Percentiles rank a stretch among this genome's conserved stretches.
Conservation (phyloP, 2,113 vertebrate genomes). For the Atrichornis clamosus region DNA sequence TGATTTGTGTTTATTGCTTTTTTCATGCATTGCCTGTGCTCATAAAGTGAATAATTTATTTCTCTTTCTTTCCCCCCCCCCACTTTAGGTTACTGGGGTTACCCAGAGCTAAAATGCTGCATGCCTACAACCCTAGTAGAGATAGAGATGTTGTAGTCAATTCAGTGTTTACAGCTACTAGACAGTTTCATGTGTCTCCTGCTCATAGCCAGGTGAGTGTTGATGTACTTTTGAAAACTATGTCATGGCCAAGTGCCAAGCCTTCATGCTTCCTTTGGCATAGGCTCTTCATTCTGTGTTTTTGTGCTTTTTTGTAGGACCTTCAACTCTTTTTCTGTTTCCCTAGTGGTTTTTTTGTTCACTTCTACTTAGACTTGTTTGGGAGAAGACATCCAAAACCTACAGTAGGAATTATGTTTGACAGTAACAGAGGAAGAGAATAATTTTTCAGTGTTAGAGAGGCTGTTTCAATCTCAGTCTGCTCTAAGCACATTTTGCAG, state of each 20-base stretch:
- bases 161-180: slow-evolving; percentile 91
- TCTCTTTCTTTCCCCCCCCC: not conserved
- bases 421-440: not conserved
- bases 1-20: not conserved
- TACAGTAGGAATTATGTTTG: slow-evolving; percentile 3
- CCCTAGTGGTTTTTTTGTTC: not conserved
- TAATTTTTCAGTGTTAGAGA: not conserved
- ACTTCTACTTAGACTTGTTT: not conserved
- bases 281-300: slow-evolving; percentile 28
- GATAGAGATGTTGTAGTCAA: slow-evolving; percentile 90
- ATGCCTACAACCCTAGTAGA: slow-evolving; percentile 91
- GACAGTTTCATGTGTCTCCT: slow-evolving; percentile 94
- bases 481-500: not conserved
- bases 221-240: slow-evolving; percentile 64
- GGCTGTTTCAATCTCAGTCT: not conserved
- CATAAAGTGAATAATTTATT: not conserved
- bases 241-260: slow-evolving; percentile 52
- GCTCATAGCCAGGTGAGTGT: slow-evolving; percentile 90
- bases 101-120: slow-evolving; percentile 89
- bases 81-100: slow-evolving; percentile 83
- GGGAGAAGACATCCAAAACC: not conserved
- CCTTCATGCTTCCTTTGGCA: slow-evolving; percentile 61
- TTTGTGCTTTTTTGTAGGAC: not conserved
- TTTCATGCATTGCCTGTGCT: not conserved
- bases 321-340: slow-evolving; percentile 8